Conservation (phyloP, 2,797 vertebrate genomes). For the Gymnodraco acuticeps region DNA sequence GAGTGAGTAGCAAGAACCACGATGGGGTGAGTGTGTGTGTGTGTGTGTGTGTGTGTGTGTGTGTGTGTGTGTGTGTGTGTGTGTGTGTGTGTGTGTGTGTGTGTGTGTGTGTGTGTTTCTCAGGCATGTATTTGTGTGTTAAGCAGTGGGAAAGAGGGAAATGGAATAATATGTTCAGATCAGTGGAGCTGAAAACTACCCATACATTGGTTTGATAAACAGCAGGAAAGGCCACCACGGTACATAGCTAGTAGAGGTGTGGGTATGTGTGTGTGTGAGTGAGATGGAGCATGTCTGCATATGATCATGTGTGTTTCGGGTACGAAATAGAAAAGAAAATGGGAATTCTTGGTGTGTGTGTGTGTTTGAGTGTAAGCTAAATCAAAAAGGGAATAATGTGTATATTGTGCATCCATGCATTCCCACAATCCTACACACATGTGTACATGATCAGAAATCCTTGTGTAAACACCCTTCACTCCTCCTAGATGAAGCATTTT, state of each 20-base stretch:
- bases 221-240: slow-evolving; percentile 74
- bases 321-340: slow-evolving; percentile 57
- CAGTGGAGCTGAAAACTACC: slow-evolving; percentile 86
- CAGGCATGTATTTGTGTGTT: slow-evolving; percentile 69
- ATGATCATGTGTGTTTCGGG: slow-evolving; percentile 48
- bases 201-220: slow-evolving; percentile 84
- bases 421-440: slow-evolving; percentile 40
- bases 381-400: slow-evolving; percentile 58
- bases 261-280: slow-evolving; percentile 15
- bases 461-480: slow-evolving; percentile 59
- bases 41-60: slow-evolving; percentile 24
- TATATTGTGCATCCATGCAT: slow-evolving; percentile 63
- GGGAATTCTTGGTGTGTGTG: slow-evolving; percentile 47
- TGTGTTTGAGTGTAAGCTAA: slow-evolving; percentile 40
- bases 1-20: slow-evolving; percentile 57
- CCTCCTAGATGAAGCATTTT: slow-evolving; percentile 47
- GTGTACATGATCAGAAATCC: slow-evolving; percentile 63
- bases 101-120: slow-evolving; percentile 21
- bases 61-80: slow-evolving; percentile 24
- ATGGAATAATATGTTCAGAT: slow-evolving; percentile 85
- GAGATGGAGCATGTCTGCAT: slow-evolving; percentile 49
- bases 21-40: slow-evolving; percentile 10
- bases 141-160: slow-evolving; percentile 78
- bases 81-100: slow-evolving; percentile 53
- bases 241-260: slow-evolving; percentile 61